Conservation (phyloP, 2,888 invertebrate species). For the Agrotis segetum region DNA sequence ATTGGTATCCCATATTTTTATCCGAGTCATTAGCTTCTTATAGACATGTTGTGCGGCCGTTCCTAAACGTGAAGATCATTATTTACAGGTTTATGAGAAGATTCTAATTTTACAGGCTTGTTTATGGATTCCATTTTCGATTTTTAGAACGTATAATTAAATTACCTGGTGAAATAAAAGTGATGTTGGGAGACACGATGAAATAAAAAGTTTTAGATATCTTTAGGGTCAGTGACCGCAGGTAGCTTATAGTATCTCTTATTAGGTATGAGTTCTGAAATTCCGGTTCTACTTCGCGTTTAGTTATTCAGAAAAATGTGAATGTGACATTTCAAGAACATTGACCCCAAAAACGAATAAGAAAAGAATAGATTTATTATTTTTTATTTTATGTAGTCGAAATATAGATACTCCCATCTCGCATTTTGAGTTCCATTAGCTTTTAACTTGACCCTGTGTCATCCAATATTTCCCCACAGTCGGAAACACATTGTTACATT, state of each 20-base stretch:
- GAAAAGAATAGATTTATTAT: too few species aligned
- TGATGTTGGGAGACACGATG: too few species aligned
- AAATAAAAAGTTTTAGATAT: too few species aligned
- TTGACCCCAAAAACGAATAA: too few species aligned
- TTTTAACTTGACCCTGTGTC: not conserved
- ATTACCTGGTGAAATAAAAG: not conserved
- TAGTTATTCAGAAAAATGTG: too few species aligned
- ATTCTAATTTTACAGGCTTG: slow-evolving; percentile 9
- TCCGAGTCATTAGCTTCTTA: slow-evolving; percentile 47
- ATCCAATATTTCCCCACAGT: not conserved
- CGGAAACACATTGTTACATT: not conserved
- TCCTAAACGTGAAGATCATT: slow-evolving; percentile 4
- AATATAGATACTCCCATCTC: too few species aligned
- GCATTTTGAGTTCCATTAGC: not conserved
- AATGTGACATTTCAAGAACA: too few species aligned
- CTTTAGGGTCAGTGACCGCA: too few species aligned
- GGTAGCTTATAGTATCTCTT: too few species aligned
- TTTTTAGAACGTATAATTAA: not conserved
- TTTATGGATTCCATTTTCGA: slow-evolving; percentile 9
- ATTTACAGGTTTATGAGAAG: slow-evolving; percentile 9
- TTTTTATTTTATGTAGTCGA: too few species aligned
- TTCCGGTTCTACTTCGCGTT: too few species aligned
- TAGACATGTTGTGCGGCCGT: slow-evolving; percentile 16
- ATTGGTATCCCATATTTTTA: slow-evolving; percentile 54
- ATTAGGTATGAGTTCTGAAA: too few species aligned